Evolutionary conservation across 2,888 invertebrate species (phyloP).

Genomic region (Xanthorhoe designata): DNA sequence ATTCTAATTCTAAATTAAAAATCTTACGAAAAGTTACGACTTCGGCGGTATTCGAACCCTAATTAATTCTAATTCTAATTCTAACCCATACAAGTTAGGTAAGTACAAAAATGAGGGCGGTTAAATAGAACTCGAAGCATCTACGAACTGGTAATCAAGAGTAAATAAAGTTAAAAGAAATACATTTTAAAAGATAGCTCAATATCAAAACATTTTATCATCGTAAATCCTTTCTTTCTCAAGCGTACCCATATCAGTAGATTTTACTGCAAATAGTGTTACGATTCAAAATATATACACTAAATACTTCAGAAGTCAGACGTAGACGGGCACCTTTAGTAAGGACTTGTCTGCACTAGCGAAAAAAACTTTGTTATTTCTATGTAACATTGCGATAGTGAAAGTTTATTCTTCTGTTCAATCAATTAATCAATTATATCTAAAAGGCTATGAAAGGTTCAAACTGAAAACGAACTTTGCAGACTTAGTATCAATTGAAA

Average conservation of each 20-base stretch:
- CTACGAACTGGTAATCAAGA: background rate
- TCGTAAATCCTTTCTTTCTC: conserved; percentile 28
- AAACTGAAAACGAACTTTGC: background rate
- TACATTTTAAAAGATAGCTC: background rate
- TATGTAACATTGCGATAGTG: conserved; percentile 7
- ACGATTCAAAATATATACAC: conserved; percentile 31
- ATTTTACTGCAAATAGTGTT: conserved; percentile 41
- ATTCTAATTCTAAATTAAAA: too few relatives aligned
- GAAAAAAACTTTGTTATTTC: conserved; percentile 11
- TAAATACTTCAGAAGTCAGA: conserved; percentile 51
- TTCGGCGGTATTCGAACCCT: too few relatives aligned
- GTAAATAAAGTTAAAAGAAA: background rate
- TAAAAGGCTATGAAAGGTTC: background rate
- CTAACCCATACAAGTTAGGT: too few relatives aligned
- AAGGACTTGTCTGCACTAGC: conserved; percentile 22
- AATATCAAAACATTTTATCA: conserved; percentile 22
- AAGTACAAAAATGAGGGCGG: too few relatives aligned
- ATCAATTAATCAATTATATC: conserved; percentile 4
- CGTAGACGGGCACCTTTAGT: conserved; percentile 59
- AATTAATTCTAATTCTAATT: too few relatives aligned
- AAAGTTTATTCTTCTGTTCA: conserved; percentile 9
- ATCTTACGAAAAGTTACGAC: too few relatives aligned
- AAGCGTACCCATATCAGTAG: conserved; percentile 27
- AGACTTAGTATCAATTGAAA: background rate
- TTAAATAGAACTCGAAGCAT: too few relatives aligned